Evolutionary conservation across 1,140 invertebrate species (phyloP).

Genomic region (Babylonia areolata): DNA sequence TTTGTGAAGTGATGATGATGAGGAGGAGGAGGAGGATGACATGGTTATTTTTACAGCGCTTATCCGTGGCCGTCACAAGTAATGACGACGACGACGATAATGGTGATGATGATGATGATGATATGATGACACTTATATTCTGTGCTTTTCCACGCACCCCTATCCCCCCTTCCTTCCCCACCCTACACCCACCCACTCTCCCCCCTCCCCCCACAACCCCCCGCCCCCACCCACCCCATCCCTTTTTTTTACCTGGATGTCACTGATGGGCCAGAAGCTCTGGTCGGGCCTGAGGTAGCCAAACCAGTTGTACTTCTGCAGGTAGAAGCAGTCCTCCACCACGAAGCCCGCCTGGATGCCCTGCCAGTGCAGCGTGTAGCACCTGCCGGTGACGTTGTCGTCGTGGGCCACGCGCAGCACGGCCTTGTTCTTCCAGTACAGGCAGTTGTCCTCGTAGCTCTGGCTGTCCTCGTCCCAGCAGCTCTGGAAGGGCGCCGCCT

Average conservation of each 20-base stretch:
- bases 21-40: too few relatives aligned
- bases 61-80: too few relatives aligned
- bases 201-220: not conserved
- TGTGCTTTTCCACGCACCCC: too few relatives aligned
- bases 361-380: slow-evolving; percentile 50
- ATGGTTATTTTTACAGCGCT: too few relatives aligned
- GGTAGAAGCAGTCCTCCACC: slow-evolving; percentile 55
- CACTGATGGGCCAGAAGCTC: slow-evolving; percentile 45
- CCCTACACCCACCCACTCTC: not conserved
- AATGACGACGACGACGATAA: too few relatives aligned
- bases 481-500: slow-evolving; percentile 47
- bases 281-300: slow-evolving; percentile 42
- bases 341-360: slow-evolving; percentile 35
- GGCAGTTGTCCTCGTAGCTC: slow-evolving; percentile 43
- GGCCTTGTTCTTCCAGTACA: slow-evolving; percentile 51
- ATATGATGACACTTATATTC: too few relatives aligned
- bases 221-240: not conserved
- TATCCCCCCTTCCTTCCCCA: too few relatives aligned
- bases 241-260: not conserved
- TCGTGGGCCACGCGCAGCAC: slow-evolving; percentile 39
- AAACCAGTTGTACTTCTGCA: slow-evolving; percentile 53
- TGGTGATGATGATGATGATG: too few relatives aligned
- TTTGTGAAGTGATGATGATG: too few relatives aligned
- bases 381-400: slow-evolving; percentile 36
- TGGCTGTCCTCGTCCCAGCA: slow-evolving; percentile 41